Conservation (phyloP, 2,888 invertebrate species). For the Poecilobothrus nobilitatus region DNA sequence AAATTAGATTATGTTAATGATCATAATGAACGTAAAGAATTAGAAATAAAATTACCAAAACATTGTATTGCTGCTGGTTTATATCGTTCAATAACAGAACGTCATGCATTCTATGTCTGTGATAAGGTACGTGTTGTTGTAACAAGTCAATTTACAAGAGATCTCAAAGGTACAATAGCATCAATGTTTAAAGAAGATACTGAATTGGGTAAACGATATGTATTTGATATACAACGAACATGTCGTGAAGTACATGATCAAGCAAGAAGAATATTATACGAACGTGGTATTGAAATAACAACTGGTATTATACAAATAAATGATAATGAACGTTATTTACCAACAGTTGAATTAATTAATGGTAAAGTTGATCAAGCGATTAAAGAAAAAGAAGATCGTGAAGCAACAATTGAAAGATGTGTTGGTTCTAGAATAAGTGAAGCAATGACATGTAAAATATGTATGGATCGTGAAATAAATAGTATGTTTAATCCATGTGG, state of each 20-base stretch:
- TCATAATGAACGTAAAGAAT: slow-evolving; percentile 54
- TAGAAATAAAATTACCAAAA: slow-evolving; percentile 73
- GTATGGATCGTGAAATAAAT: slow-evolving; percentile 77
- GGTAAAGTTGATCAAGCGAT: slow-evolving; percentile 38
- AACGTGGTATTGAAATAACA: slow-evolving; percentile 40
- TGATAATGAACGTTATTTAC: neutral
- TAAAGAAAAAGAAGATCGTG: slow-evolving; percentile 39
- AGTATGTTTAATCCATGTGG: slow-evolving; percentile 80
- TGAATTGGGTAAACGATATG: slow-evolving; percentile 77
- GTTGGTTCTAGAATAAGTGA: slow-evolving; percentile 48
- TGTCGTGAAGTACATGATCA: slow-evolving; percentile 85
- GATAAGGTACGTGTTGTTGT: slow-evolving; percentile 83
- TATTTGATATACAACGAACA: slow-evolving; percentile 82
- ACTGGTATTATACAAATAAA: slow-evolving; percentile 11
- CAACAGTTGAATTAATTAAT: slow-evolving; percentile 23
- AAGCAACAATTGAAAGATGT: slow-evolving; percentile 40
- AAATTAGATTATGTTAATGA: slow-evolving; percentile 66
- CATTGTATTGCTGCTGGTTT: slow-evolving; percentile 72
- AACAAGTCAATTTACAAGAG: slow-evolving; percentile 79
- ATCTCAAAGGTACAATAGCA: slow-evolving; percentile 81
- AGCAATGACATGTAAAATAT: slow-evolving; percentile 74
- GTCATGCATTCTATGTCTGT: slow-evolving; percentile 87
- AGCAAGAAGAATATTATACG: slow-evolving; percentile 66
- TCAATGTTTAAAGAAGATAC: slow-evolving; percentile 86
- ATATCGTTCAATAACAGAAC: slow-evolving; percentile 81